A percentile compares a stretch with the other conserved stretches of the same genome.
These are phyloP conservation scores for Hypocryptadius cinnamomeus DNA, from an alignment of 2,113 vertebrate genomes.

Conservation along the genomic window DNA sequence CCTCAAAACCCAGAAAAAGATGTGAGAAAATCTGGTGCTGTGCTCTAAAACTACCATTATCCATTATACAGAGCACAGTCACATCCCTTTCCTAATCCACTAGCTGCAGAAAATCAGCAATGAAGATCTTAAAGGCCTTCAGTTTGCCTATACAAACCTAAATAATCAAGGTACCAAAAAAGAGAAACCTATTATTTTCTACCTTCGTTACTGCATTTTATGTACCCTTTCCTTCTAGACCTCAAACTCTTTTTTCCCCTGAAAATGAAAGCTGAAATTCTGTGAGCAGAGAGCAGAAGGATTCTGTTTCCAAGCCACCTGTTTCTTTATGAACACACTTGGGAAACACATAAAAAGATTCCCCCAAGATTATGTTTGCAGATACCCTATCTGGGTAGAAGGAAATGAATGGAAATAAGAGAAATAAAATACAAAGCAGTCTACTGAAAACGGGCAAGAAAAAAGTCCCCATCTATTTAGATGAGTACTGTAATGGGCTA, in stretches of 20 bases:
- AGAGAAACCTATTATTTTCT: background rate
- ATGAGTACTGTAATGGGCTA: background rate
- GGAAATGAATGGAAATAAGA: background rate
- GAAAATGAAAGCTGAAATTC: background rate
- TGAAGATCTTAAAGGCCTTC: background rate
- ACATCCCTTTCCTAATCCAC: background rate
- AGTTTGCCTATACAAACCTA: background rate
- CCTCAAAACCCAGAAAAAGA: background rate
- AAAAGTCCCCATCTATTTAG: background rate
- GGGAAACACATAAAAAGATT: background rate
- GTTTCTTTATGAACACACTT: background rate
- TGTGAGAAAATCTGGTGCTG: background rate
- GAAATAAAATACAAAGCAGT: background rate
- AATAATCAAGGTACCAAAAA: background rate
- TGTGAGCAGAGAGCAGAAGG: background rate
- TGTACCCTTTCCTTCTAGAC: background rate
- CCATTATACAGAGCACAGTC: background rate
- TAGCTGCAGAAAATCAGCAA: background rate
- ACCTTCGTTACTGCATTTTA: background rate
- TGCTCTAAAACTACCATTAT: background rate
- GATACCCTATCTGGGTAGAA: background rate
- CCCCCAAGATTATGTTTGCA: background rate
- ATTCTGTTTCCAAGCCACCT: background rate
- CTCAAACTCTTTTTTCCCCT: background rate
- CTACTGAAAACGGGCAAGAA: background rate